phyloP scores from a whole-genome alignment of 1,140 invertebrate species.

The Nylanderia fulva region DNA sequence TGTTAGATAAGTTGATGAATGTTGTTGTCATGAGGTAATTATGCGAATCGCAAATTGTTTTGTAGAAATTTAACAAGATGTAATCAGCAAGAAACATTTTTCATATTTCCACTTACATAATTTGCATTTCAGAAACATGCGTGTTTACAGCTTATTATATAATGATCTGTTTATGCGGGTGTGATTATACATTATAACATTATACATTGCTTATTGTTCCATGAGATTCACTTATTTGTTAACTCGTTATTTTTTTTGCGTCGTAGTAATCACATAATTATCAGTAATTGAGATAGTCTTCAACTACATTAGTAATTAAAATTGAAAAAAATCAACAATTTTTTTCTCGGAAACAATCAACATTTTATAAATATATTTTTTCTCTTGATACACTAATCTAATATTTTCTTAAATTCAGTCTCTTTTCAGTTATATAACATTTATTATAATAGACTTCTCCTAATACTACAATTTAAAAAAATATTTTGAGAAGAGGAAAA shows the following conservation, averaged over 20 bases:
- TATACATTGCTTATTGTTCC: background rate
- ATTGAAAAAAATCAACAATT: no score
- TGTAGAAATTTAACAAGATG: background rate
- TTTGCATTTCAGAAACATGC: background rate
- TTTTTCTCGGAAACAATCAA: background rate
- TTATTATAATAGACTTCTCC: background rate
- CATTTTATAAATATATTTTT: background rate
- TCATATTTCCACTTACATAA: slow-evolving; percentile 10
- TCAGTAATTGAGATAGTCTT: background rate
- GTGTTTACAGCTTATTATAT: background rate
- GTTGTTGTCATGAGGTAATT: background rate
- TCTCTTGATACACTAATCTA: background rate
- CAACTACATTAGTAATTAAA: background rate
- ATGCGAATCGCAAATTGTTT: background rate
- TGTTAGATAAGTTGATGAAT: background rate
- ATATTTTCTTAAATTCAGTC: background rate
- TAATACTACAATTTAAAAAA: background rate
- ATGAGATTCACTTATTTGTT: background rate
- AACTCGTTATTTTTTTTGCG: background rate
- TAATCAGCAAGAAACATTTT: background rate
- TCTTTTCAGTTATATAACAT: background rate
- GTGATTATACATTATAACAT: no score
- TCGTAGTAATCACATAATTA: background rate
- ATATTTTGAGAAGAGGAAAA: background rate
- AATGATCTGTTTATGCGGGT: background rate